Percentiles rank a stretch among this genome's conserved stretches.
phyloP scores from a whole-genome alignment of 2,113 vertebrate genomes.

The Elachura formosa region DNA sequence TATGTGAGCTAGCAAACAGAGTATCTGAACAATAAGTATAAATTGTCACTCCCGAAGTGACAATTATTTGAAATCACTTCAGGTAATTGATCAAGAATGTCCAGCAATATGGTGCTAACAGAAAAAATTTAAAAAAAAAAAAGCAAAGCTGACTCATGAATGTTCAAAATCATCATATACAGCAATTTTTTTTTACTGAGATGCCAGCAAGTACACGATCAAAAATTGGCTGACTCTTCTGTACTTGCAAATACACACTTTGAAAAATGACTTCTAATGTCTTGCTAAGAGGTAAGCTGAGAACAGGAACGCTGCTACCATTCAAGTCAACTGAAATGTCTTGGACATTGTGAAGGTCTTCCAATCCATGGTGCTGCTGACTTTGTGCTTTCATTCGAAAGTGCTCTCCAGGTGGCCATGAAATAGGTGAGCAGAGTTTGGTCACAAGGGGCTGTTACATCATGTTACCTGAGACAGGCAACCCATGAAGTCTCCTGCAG shows the following conservation, averaged over 20 bases:
- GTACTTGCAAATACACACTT: not conserved
- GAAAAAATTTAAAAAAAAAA: not conserved
- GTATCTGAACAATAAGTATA: not conserved
- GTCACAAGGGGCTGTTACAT: not conserved
- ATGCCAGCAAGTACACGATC: not conserved
- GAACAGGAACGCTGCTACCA: not conserved
- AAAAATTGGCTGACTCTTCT: not conserved
- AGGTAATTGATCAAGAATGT: not conserved
- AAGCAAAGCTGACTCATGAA: not conserved
- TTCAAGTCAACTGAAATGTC: not conserved
- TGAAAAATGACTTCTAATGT: not conserved
- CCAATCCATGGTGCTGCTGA: not conserved
- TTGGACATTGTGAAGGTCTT: not conserved
- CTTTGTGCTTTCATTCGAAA: not conserved
- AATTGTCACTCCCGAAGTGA: not conserved
- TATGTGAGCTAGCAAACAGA: not conserved
- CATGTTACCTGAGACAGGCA: not conserved
- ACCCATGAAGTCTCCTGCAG: not conserved
- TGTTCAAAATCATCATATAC: not conserved
- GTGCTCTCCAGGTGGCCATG: not conserved
- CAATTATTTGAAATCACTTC: not conserved
- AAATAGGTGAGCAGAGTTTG: not conserved
- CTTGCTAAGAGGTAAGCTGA: not conserved
- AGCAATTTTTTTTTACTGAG: not conserved
- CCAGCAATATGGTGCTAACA: not conserved